phyloP scores from a whole-genome alignment of 2,888 invertebrate species.

The Drosophila ustulata region DNA sequence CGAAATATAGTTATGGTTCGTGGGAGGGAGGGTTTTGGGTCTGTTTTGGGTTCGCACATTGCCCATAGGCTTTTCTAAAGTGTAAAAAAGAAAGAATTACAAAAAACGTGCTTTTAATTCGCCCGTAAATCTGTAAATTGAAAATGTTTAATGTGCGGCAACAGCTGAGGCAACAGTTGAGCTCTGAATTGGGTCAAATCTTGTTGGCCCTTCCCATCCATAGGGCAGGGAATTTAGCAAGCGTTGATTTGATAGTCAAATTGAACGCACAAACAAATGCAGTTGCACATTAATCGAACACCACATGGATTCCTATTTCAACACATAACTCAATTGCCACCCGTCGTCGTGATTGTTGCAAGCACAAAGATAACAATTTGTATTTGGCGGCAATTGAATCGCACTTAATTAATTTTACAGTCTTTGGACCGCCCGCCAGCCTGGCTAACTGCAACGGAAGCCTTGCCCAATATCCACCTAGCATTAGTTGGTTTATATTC shows the following conservation, averaged over 20 bases:
- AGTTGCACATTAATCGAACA: conserved; percentile 34
- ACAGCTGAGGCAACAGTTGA: conserved; percentile 55
- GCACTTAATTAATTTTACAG: conserved; percentile 73
- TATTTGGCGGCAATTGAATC: conserved; percentile 51
- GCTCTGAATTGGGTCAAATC: conserved; percentile 41
- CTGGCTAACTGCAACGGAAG: conserved; percentile 17
- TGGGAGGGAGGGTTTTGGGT: background rate
- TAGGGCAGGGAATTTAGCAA: conserved; percentile 9
- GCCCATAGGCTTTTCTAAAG: conserved; percentile 38
- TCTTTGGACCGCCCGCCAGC: conserved; percentile 33
- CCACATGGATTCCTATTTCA: conserved; percentile 45
- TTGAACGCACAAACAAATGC: conserved; percentile 3
- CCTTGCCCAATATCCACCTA: conserved; percentile 50
- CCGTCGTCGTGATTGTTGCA: conserved; percentile 51
- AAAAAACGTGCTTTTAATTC: conserved; percentile 45
- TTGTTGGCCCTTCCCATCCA: background rate
- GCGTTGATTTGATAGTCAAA: background rate
- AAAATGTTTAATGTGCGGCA: conserved; percentile 31
- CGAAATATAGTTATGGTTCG: conserved; percentile 21
- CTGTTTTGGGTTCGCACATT: conserved; percentile 20
- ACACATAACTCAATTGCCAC: conserved; percentile 62
- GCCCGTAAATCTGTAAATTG: conserved; percentile 42
- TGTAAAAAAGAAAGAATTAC: conserved; percentile 32
- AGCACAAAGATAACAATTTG: conserved; percentile 10
- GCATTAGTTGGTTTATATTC: conserved; percentile 25